These are phyloP conservation scores for Drosophila seguyi DNA, from an alignment of 1,140 invertebrate genomes.

Conservation along the genomic window DNA sequence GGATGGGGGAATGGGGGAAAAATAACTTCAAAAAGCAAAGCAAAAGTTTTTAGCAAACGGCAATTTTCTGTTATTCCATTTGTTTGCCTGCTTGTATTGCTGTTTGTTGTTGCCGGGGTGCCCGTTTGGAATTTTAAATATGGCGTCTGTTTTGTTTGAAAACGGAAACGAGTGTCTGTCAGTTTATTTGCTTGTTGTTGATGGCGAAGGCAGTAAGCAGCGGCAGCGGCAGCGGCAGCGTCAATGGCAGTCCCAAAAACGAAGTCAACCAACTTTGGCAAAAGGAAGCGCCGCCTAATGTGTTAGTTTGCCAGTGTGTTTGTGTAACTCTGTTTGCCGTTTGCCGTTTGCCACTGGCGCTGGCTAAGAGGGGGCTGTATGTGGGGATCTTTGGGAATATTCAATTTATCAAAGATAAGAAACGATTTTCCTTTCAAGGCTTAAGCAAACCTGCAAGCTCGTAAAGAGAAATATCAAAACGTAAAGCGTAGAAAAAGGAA, in stretches of 20 bases:
- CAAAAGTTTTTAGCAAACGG: constrained; percentile 68
- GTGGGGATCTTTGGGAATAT: constrained; percentile 11
- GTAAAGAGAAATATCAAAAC: not conserved
- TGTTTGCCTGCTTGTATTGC: constrained; percentile 57
- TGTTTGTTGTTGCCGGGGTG: constrained; percentile 42
- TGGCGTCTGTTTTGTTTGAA: constrained; percentile 83
- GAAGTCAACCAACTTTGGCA: constrained; percentile 79
- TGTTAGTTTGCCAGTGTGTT: constrained; percentile 64
- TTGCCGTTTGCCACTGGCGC: constrained; percentile 57
- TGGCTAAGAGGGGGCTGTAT: constrained; percentile 5
- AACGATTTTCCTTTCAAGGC: constrained; percentile 11
- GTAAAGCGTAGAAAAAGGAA: not conserved
- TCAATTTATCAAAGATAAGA: constrained; percentile 20
- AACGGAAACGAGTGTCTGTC: constrained; percentile 83
- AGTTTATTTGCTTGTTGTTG: constrained; percentile 76
- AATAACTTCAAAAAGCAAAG: constrained; percentile 59
- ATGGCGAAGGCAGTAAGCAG: constrained; percentile 14
- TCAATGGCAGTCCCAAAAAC: constrained; percentile 64
- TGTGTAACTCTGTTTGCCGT: constrained; percentile 50
- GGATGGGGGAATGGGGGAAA: constrained; percentile 3
- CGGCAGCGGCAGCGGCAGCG: constrained; percentile 45
- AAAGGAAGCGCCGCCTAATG: constrained; percentile 79
- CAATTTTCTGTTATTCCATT: constrained; percentile 75
- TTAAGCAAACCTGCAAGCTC: constrained; percentile 7
- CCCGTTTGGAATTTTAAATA: constrained; percentile 82